phyloP scores from a whole-genome alignment of 2,113 vertebrate genomes.

The Talpa occidentalis region DNA sequence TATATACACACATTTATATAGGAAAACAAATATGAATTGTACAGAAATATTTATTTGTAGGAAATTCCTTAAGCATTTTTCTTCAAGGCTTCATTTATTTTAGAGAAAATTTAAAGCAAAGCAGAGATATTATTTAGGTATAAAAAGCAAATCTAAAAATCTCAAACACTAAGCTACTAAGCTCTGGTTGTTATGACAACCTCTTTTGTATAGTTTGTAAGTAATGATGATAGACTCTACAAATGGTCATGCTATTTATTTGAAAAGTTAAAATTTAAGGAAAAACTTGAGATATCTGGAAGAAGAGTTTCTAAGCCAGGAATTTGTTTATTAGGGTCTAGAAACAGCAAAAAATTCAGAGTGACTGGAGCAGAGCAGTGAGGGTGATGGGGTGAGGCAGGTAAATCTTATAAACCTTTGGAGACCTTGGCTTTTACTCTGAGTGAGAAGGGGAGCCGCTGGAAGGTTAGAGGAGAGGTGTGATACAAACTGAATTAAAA shows the following conservation, averaged over 20 bases:
- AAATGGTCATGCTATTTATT: neutral
- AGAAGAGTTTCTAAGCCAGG: neutral
- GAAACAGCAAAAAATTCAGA: neutral
- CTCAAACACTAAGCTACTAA: neutral
- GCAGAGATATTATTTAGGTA: neutral
- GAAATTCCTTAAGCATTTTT: neutral
- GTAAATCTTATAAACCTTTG: neutral
- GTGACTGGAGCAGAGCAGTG: neutral
- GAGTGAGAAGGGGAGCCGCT: neutral
- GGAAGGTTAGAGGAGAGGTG: neutral
- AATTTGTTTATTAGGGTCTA: neutral
- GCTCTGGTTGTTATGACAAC: constrained; percentile 60
- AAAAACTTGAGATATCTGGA: neutral
- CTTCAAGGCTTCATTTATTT: constrained; percentile 21
- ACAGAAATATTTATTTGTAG: constrained; percentile 14
- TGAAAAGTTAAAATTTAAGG: constrained; percentile 9
- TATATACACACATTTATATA: neutral
- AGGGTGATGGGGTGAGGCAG: neutral
- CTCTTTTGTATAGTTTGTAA: constrained; percentile 53
- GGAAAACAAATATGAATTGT: neutral
- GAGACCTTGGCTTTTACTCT: neutral
- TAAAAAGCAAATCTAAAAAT: constrained; percentile 46
- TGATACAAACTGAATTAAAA: neutral
- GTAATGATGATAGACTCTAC: constrained; percentile 12
- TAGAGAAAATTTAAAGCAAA: constrained; percentile 16